Conservation (phyloP, 2,797 vertebrate genomes). For the Nyctibius grandis region DNA sequence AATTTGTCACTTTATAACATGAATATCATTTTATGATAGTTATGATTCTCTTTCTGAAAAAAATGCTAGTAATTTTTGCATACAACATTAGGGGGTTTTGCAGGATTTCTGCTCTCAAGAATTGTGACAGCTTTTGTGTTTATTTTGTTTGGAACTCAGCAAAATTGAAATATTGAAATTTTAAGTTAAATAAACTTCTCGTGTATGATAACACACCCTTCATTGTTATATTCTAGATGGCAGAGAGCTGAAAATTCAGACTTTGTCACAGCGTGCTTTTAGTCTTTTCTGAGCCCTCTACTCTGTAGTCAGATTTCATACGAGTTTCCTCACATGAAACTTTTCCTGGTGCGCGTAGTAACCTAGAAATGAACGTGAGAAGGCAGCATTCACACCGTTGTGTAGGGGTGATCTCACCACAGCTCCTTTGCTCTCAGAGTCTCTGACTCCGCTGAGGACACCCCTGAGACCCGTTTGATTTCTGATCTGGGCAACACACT, state of each 20-base stretch:
- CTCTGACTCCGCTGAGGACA: neutral
- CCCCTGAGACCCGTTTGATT: neutral
- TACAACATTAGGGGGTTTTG: neutral
- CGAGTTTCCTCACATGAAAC: neutral
- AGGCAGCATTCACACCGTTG: neutral
- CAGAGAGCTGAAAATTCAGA: neutral
- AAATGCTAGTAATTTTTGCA: neutral
- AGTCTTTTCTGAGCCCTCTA: neutral
- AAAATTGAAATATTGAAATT: neutral
- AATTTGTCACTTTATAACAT: neutral
- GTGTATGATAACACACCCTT: neutral
- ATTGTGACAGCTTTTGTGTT: neutral
- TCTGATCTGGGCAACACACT: neutral
- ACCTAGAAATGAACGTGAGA: neutral
- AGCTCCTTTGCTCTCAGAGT: neutral
- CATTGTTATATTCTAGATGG: accelerated
- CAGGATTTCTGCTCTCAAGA: neutral
- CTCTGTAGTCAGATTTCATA: neutral
- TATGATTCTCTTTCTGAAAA: neutral
- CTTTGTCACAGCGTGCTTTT: accelerated
- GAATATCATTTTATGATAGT: neutral
- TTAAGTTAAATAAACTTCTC: neutral
- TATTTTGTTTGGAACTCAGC: neutral
- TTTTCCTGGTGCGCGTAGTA: accelerated
- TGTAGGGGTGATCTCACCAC: neutral